These are phyloP conservation scores for Brachyalestes nurse DNA, from an alignment of 2,797 vertebrate species.

Conservation along the genomic window DNA sequence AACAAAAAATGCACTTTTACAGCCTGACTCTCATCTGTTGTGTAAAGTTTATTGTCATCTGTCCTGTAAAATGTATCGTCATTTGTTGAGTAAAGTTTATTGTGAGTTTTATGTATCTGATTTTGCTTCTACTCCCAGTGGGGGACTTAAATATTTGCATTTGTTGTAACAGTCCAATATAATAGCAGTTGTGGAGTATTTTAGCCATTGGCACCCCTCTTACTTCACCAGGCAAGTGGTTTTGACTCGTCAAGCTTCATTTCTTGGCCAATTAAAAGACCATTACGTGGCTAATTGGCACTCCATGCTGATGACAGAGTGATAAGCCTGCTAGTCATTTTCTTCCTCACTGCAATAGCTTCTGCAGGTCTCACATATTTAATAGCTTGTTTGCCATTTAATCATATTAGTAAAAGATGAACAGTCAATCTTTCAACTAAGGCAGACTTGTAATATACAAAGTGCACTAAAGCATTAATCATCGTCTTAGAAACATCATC, in stretches of 20 bases:
- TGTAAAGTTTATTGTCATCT: not conserved
- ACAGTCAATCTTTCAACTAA: slow-evolving; percentile 14
- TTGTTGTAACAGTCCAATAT: slow-evolving; percentile 14
- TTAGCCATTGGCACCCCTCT: slow-evolving; percentile 30
- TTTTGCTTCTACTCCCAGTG: not conserved
- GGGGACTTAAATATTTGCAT: not conserved
- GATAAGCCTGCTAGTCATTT: slow-evolving; percentile 39
- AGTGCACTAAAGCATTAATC: slow-evolving; percentile 1
- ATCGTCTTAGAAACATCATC: not conserved
- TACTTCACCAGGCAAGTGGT: slow-evolving; percentile 24
- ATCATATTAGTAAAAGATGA: slow-evolving; percentile 23
- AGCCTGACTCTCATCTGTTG: not conserved
- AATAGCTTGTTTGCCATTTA: slow-evolving; percentile 44
- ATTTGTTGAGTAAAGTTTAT: slow-evolving; percentile 4
- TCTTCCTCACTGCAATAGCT: not conserved
- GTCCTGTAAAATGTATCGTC: not conserved
- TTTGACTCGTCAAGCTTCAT: slow-evolving; percentile 48
- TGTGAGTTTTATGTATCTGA: not conserved
- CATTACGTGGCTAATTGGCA: slow-evolving; percentile 47
- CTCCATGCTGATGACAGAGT: slow-evolving; percentile 42
- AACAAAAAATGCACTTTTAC: not conserved
- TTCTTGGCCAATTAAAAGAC: slow-evolving; percentile 53
- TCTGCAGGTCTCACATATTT: slow-evolving; percentile 26
- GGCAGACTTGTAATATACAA: not conserved
- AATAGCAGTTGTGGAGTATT: slow-evolving; percentile 21